Evolutionary conservation across 2,113 vertebrate species (phyloP), one percentile per base, ranked within the genome.

Genomic region (Pseudopodoces humilis): DNA sequence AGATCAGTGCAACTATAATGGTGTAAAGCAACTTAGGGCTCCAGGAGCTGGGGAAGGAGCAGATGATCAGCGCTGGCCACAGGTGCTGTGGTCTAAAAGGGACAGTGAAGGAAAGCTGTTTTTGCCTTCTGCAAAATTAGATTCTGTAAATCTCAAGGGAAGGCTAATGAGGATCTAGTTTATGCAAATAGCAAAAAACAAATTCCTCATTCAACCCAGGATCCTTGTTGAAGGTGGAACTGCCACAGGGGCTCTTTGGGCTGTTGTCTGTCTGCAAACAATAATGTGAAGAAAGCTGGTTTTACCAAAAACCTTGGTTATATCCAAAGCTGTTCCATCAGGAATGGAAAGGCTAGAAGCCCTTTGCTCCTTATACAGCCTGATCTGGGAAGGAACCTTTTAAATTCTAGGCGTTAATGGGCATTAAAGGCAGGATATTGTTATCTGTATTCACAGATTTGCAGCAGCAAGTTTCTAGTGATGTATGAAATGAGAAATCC

Each of bases 401-500:
- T n/a, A 67, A 89, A 89, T 83, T 65, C 39, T 78, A 58, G 56
- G 43, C 67, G 27, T 55, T 93, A 91, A 92, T 65, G 13, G 77
- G 59, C 47, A 58, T 84, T 92, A 76, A 83, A 94, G 50, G 55
- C 4, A 3, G 50, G 18, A n/a, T 88, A 47, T 13, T 18, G 56
- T 53, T 75, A 69, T 89, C 77, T 76, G 16, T 76, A 43, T 91
- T 83, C 21, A 3, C 35, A 89, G 86, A 83, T 68, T 80, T 94
- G 31, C 50, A 90, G 68, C 64, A 83, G 78, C 64, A 86, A 79
- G 28, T 89, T 93, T 91, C 72, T 96, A 84, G 53, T 4, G 43
- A 84, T 79, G 78, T 91, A 94, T 96, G 94, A 96, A 96, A 97
- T 94, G 75, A 95, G 81, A 96, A 96, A 87, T 92, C 37, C 43